phyloP scores from a whole-genome alignment of 2,113 vertebrate species.

The Conger conger region DNA sequence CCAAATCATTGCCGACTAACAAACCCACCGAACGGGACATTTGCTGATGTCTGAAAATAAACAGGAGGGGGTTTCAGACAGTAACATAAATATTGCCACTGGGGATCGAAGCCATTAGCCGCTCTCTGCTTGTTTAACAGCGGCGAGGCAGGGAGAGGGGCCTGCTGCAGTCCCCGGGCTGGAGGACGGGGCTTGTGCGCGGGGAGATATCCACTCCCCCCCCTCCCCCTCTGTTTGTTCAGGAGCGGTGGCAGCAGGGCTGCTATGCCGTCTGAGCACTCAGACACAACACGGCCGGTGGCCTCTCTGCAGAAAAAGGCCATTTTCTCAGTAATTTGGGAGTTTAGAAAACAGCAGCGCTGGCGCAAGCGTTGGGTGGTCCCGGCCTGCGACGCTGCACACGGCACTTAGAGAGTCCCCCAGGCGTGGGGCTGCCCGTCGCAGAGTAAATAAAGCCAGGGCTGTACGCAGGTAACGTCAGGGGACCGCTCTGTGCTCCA shows the following conservation, averaged over 20 bases:
- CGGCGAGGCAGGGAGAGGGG: background rate
- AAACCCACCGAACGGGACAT: background rate
- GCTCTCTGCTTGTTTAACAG: background rate
- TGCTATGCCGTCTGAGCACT: background rate
- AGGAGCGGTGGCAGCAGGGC: background rate
- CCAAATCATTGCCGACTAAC: background rate
- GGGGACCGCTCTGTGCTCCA: background rate
- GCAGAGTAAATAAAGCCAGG: background rate
- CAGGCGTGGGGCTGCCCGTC: background rate
- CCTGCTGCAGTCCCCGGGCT: background rate
- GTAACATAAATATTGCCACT: constrained; percentile 3
- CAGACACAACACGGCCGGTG: constrained; percentile 5
- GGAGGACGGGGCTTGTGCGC: background rate
- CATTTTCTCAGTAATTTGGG: constrained; percentile 3
- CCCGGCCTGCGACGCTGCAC: background rate
- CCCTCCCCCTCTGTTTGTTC: background rate
- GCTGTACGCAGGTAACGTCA: background rate
- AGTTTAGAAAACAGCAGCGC: background rate
- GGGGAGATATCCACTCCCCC: background rate
- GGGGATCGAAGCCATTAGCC: constrained; percentile 7
- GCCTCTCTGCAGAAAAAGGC: background rate
- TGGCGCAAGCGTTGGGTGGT: background rate
- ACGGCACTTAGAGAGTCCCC: background rate
- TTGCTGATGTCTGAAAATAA: background rate
- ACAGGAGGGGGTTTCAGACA: background rate